phyloP scores from a whole-genome alignment of 2,113 vertebrate genomes.

The Thamnaconus septentrionalis region DNA sequence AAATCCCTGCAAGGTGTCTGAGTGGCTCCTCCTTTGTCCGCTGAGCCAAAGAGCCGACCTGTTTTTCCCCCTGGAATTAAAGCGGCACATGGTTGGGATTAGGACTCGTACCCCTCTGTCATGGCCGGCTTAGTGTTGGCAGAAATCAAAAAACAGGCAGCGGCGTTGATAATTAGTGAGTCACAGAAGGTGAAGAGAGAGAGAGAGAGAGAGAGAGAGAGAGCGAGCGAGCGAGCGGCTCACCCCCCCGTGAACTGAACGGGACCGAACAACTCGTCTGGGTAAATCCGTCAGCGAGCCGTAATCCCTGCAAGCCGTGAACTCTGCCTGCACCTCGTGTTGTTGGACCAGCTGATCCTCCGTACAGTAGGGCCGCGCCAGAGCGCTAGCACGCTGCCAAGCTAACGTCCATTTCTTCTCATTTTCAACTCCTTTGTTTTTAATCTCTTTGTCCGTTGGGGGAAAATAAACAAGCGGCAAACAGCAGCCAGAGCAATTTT shows the following conservation, averaged over 20 bases:
- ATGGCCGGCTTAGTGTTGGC: conserved; percentile 65
- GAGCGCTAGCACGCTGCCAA: background rate
- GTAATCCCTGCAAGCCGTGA: conserved; percentile 61
- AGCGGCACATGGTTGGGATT: conserved; percentile 76
- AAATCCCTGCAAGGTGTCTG: conserved; percentile 6
- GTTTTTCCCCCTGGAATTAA: conserved; percentile 59
- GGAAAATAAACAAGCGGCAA: too few species aligned
- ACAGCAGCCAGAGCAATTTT: too few species aligned
- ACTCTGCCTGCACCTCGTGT: conserved; percentile 59
- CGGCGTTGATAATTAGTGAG: conserved; percentile 60
- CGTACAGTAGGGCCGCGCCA: background rate
- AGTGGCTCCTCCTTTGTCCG: conserved; percentile 27
- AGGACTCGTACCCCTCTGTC: conserved; percentile 59
- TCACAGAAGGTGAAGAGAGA: conserved; percentile 39
- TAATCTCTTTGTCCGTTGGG: too few species aligned
- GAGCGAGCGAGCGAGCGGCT: conserved; percentile 27
- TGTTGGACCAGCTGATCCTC: conserved; percentile 44
- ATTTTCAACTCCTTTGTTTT: too few species aligned
- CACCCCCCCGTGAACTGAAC: conserved; percentile 53
- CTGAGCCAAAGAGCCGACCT: conserved; percentile 37
- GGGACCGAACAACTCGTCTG: conserved; percentile 27
- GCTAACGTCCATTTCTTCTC: background rate
- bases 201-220: conserved; percentile 21
- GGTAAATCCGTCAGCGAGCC: conserved; percentile 51
- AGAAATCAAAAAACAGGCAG: conserved; percentile 64